Evolutionary conservation across 2,797 vertebrate species (phyloP), one percentile per base, ranked within the genome.

Genomic region (Paguma larvata): DNA sequence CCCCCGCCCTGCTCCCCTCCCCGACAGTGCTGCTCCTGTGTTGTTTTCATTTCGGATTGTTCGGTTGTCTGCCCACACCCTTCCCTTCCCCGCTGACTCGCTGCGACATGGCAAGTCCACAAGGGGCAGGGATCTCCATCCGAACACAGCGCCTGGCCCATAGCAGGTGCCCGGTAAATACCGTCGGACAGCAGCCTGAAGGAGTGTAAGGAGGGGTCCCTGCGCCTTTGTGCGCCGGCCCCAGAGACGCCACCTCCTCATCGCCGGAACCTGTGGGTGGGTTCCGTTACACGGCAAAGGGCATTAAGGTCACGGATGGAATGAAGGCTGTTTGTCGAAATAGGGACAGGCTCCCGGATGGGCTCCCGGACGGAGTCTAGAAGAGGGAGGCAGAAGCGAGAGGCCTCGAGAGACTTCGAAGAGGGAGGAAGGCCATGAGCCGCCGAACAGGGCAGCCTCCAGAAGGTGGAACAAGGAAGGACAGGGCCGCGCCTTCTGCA

Each of bases 21-120:
- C 2, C 16, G 16, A 19, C 30, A 15, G 18, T 9, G 46, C 19
- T 2, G 15, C 2, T 30, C 48, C 1, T 7, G 30, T n/a, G 23
- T 14, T 30, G 5, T 13, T 72, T 68, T n/a, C 9, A 34, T 51
- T 13, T n/a, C 27, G n/a, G 25, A 21, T 25, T 83, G 10, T 51
- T 34, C 11, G 46, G 11, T 46, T 53, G 44, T 77, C 6, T 19
- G 56, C 80, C 32, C 46, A 1, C 25, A 27, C 62, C 62, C 25
- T 18, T 53, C 16, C 16, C 51, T 16, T 53, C 51, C 51, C 51
- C 16, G 18, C 16, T 53, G 51, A 53, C 51, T 53, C 16, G 0
- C 51, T 8, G 46, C 46, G 38, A 38, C 38, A 38, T 3, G 38
- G 38, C 38, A 38, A 38, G 38, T 38, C 38, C 38, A 38, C 38